phyloP scores from a whole-genome alignment of 1,140 invertebrate species.

The Geopemphigus sp. region DNA sequence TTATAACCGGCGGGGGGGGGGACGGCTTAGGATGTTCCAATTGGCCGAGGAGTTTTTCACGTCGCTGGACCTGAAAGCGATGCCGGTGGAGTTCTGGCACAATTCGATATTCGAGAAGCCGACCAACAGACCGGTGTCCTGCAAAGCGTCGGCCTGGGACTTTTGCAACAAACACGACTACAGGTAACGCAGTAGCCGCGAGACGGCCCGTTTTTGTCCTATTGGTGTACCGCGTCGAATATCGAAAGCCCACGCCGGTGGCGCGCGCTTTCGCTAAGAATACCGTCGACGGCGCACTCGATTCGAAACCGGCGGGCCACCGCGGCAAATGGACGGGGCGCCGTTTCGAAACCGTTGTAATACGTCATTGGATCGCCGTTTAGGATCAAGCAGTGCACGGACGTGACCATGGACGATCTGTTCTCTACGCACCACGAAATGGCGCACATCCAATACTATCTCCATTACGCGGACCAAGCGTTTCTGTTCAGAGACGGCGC shows the following conservation, averaged over 20 bases:
- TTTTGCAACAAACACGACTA: constrained; percentile 81
- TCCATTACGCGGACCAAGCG: constrained; percentile 76
- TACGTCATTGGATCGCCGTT: constrained; percentile 41
- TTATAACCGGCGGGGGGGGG: too few relatives aligned
- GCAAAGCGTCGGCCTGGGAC: constrained; percentile 85
- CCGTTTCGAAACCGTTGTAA: too few relatives aligned
- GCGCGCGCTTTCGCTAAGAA: too few relatives aligned
- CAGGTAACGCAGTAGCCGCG: too few relatives aligned
- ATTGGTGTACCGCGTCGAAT: too few relatives aligned
- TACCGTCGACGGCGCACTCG: too few relatives aligned
- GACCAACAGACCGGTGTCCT: constrained; percentile 70
- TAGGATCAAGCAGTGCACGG: constrained; percentile 89
- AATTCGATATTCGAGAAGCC: constrained; percentile 73
- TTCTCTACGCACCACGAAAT: constrained; percentile 82
- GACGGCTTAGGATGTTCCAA: constrained; percentile 75
- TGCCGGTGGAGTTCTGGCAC: constrained; percentile 77
- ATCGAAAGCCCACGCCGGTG: too few relatives aligned
- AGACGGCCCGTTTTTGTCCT: too few relatives aligned
- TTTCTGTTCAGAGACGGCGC: constrained; percentile 73
- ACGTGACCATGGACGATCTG: constrained; percentile 76
- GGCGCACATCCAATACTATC: constrained; percentile 79
- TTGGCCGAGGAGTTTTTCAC: constrained; percentile 78
- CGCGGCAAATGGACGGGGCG: too few relatives aligned
- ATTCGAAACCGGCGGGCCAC: too few relatives aligned
- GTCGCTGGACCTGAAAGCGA: constrained; percentile 73